phyloP scores from a whole-genome alignment of 2,113 vertebrate species.

The Crocuta crocuta region DNA sequence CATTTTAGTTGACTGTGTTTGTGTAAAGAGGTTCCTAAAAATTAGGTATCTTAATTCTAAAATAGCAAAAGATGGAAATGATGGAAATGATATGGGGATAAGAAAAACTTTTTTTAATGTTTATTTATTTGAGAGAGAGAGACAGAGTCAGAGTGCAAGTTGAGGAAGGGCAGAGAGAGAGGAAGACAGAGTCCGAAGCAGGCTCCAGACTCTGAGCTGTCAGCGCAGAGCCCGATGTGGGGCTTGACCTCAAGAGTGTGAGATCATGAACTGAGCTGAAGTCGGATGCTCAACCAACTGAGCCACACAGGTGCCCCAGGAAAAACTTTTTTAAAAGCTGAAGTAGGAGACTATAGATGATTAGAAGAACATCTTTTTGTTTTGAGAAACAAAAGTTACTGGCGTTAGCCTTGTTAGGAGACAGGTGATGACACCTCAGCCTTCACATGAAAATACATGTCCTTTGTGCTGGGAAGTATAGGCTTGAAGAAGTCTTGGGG shows the following conservation, averaged over 20 bases:
- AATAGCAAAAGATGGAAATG: background rate
- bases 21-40: slow-evolving; percentile 14
- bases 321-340: background rate
- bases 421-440: background rate
- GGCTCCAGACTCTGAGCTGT: no score
- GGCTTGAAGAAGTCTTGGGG: background rate
- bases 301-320: no score
- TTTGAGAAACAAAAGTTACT: slow-evolving; percentile 1
- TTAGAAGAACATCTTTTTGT: slow-evolving; percentile 7
- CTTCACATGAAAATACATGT: background rate
- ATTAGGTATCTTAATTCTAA: slow-evolving; percentile 32
- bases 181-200: no score
- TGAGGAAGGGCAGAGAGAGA: no score
- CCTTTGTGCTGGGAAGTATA: background rate
- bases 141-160: no score
- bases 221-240: no score
- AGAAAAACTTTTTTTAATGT: background rate
- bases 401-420: background rate
- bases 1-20: slow-evolving; percentile 24
- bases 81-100: background rate
- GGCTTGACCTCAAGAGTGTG: no score
- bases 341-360: background rate
- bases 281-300: no score
- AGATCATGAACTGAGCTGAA: no score
- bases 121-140: no score